Evolutionary conservation across 2,888 invertebrate genomes (phyloP).

Genomic region (Drosophila siamana): DNA sequence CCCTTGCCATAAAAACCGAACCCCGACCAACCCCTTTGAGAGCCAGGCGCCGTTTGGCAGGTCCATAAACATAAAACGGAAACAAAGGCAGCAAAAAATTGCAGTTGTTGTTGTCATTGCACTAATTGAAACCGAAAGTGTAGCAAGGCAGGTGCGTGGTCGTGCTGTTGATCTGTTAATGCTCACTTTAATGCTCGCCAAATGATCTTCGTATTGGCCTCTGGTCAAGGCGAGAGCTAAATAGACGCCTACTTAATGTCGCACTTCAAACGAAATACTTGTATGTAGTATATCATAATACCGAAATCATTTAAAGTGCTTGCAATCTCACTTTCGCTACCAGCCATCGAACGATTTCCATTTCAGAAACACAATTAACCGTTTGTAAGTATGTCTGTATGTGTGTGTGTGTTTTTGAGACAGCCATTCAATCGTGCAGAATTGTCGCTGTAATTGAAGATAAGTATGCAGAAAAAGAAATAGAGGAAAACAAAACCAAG

Average conservation of each 20-base stretch:
- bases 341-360: conserved; percentile 9
- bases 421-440: conserved; percentile 25
- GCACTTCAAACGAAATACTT: conserved; percentile 63
- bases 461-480: conserved; percentile 4
- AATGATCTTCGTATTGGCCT: too few species aligned
- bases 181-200: conserved; percentile 14
- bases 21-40: conserved; percentile 43
- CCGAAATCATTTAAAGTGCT: conserved; percentile 18
- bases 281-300: conserved; percentile 9
- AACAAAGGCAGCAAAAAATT: conserved; percentile 1
- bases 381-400: too few species aligned
- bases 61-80: conserved; percentile 32
- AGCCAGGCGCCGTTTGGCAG: conserved; percentile 54
- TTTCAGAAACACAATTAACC: conserved; percentile 16
- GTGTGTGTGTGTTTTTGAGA: conserved; percentile 39
- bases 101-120: conserved; percentile 22
- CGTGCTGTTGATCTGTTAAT: conserved; percentile 7
- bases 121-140: conserved; percentile 53
- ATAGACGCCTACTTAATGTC: conserved; percentile 59
- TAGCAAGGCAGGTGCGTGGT: conserved; percentile 38
- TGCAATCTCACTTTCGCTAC: conserved; percentile 59
- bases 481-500: background rate
- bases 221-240: conserved; percentile 31
- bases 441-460: conserved; percentile 19
- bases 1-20: conserved; percentile 58